These are phyloP conservation scores for Geodia barretti DNA, from an alignment of 37 sponge, comb jelly and placozoan species.

Conservation along the genomic window DNA sequence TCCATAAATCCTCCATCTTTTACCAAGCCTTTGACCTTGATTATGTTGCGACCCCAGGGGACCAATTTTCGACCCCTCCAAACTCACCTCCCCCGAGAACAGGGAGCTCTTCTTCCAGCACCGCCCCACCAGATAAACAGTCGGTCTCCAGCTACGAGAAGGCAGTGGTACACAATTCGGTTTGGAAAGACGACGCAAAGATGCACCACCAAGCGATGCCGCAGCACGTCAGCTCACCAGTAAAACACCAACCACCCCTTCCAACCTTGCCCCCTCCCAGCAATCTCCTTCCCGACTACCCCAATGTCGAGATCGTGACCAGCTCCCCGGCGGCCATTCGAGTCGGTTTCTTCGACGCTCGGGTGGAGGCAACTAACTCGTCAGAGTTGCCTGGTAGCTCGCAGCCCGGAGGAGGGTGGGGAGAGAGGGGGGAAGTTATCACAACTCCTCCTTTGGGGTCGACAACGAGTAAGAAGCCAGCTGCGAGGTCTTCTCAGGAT, in stretches of 20 bases:
- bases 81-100: background rate
- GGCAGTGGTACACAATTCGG: background rate
- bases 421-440: conserved; percentile 20
- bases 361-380: conserved; percentile 37
- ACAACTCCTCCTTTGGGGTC: conserved; percentile 63
- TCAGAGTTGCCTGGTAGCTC: conserved; percentile 52
- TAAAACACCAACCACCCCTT: background rate
- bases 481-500: background rate
- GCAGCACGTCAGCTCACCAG: conserved; percentile 2
- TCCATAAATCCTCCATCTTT: too few species aligned
- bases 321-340: background rate
- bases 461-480: background rate
- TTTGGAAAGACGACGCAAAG: background rate
- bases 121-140: background rate
- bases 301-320: background rate
- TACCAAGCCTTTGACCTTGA: too few species aligned
- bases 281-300: background rate
- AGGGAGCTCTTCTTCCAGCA: background rate
- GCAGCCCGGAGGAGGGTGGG: too few species aligned
- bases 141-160: conserved; percentile 25
- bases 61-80: background rate
- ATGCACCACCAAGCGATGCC: conserved; percentile 10
- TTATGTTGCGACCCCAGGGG: background rate
- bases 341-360: conserved; percentile 7
- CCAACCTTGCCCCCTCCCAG: background rate